Conservation (phyloP, 1,140 invertebrate genomes). For the Trichonephila clavipes region DNA sequence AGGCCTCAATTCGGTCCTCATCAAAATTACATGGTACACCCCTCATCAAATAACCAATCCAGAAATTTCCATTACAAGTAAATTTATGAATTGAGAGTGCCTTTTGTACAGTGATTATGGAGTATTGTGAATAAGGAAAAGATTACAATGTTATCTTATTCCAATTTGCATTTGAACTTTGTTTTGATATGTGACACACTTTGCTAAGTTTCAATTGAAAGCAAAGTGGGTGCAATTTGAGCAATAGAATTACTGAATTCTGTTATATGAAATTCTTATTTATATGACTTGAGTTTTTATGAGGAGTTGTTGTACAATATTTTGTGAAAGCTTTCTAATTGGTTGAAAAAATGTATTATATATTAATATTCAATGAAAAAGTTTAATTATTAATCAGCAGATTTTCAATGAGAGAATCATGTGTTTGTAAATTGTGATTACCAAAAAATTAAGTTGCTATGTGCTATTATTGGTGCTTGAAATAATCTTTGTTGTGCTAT, state of each 20-base stretch:
- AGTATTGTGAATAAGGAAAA: background rate
- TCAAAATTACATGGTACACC: conserved; percentile 74
- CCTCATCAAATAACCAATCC: conserved; percentile 46
- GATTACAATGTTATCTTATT: background rate
- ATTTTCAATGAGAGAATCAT: no score
- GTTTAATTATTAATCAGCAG: background rate
- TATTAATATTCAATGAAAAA: background rate
- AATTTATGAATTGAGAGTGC: conserved; percentile 43
- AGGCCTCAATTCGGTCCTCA: conserved; percentile 64
- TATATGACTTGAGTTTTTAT: conserved; percentile 11
- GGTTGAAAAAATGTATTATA: background rate
- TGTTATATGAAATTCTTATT: conserved; percentile 8
- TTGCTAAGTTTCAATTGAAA: background rate
- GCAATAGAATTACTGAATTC: background rate
- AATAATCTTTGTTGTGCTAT: conserved; percentile 1
- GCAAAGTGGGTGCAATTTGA: background rate
- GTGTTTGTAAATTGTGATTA: background rate
- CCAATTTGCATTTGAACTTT: background rate
- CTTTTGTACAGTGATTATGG: conserved; percentile 61
- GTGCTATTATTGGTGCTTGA: conserved; percentile 22
- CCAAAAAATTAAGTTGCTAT: background rate
- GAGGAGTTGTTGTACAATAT: conserved; percentile 9
- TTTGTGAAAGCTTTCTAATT: background rate
- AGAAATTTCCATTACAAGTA: conserved; percentile 72
- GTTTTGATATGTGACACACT: background rate